Base-by-base conservation (phyloP, 2,888 invertebrate genomes). In the Plagiodera versicolora region DNA sequence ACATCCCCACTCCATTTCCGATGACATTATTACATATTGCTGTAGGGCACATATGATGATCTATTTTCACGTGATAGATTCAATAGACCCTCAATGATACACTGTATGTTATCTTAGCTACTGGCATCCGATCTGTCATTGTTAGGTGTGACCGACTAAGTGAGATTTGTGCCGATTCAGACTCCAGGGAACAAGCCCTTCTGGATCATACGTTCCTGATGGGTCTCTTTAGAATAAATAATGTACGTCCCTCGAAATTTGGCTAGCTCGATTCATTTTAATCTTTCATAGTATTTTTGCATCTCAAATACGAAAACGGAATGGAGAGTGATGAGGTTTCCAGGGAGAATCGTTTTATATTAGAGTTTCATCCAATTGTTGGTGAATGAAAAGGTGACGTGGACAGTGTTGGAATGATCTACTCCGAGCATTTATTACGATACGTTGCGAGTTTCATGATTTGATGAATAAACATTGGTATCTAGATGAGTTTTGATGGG, bases 121-220 rank as follows among this genome's bases (percentile, higher is more conserved):
- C 62, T 64, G 61, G 67, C 67, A 10, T 11, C 4, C 39, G 70
- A 73, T 72, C 71, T 64, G 70, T 73, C 73, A 73, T 72, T 69
- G 72, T 71, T 69, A 73, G 70, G 62, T 58, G 58, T 60, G 65
- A 69, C 68, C 64, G 70, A 69, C 72, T 72, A 76, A 75, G 74
- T 74, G 73, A 72, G 75, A 76, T 76, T 75, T 76, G 75, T 75
- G 74, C 69, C 67, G 65, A 57, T 59, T 52, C 63, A 57, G 61
- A 64, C 66, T 63, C 69, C 49, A 49, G 67, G 66, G 71, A 68
- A 64, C 56, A 48, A 39, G 32, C 64, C 68, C 64, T 61, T 52
- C 52, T 56, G 58, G 58, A 61, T 61, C 63, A 64, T 65, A 58
- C 58, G 62, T 67, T 63, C 63, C 61, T 56, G 39, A 39, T 39